These are phyloP conservation scores for Stenurella melanura DNA, from an alignment of 2,888 invertebrate genomes.

Conservation along the genomic window DNA sequence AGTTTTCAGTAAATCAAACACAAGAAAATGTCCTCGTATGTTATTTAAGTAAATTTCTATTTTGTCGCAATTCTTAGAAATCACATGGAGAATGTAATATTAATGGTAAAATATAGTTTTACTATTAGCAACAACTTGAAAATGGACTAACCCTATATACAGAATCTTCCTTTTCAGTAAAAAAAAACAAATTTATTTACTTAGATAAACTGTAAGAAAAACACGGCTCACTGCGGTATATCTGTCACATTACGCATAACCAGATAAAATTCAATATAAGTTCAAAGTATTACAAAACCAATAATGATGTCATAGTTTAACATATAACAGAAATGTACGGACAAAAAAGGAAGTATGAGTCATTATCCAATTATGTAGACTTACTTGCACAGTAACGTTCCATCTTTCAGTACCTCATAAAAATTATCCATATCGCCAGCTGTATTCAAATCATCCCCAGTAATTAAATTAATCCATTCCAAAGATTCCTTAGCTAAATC, in stretches of 20 bases:
- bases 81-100: too few relatives aligned
- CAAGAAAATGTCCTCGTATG: too few relatives aligned
- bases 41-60: too few relatives aligned
- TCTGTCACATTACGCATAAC: slow-evolving; percentile 26
- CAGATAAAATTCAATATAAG: slow-evolving; percentile 42
- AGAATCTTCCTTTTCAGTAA: neutral
- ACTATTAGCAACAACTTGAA: too few relatives aligned
- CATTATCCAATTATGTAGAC: slow-evolving; percentile 61
- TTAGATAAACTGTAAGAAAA: too few relatives aligned
- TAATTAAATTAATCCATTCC: slow-evolving; percentile 93
- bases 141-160: neutral
- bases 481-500: slow-evolving; percentile 93
- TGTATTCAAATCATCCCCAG: slow-evolving; percentile 88
- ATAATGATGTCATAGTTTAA: slow-evolving; percentile 51
- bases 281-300: slow-evolving; percentile 37
- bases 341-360: slow-evolving; percentile 49
- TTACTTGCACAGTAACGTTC: slow-evolving; percentile 92
- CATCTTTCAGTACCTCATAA: slow-evolving; percentile 92
- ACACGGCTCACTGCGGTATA: neutral
- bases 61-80: too few relatives aligned
- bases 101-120: too few relatives aligned
- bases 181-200: neutral
- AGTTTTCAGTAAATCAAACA: too few relatives aligned
- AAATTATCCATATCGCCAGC: slow-evolving; percentile 96
- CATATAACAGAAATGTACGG: slow-evolving; percentile 37